phyloP scores from a whole-genome alignment of 2,888 invertebrate genomes.

The Alloscopus bannaensis region DNA sequence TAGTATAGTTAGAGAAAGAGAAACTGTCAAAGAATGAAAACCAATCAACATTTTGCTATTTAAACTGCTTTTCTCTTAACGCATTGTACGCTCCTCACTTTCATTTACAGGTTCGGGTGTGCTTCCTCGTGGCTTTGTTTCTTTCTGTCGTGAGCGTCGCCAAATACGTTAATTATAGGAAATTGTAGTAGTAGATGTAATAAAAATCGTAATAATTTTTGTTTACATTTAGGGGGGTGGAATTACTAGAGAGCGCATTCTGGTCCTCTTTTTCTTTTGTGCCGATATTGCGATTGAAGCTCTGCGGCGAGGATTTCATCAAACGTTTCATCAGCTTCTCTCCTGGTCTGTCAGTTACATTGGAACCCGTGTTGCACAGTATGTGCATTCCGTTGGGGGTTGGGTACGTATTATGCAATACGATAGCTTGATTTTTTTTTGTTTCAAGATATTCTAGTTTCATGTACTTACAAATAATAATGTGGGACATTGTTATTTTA shows the following conservation, averaged over 20 bases:
- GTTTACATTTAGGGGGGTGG: slow-evolving; percentile 77
- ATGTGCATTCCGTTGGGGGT: slow-evolving; percentile 80
- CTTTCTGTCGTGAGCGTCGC: slow-evolving; percentile 16
- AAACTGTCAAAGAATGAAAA: too few species aligned
- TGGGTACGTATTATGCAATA: slow-evolving; percentile 77
- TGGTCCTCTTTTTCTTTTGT: slow-evolving; percentile 79
- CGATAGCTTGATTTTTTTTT: background rate
- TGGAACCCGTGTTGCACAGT: slow-evolving; percentile 78
- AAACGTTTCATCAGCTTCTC: slow-evolving; percentile 79
- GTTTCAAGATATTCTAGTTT: background rate
- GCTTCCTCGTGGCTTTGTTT: slow-evolving; percentile 27
- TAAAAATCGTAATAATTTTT: background rate
- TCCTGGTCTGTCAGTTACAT: slow-evolving; percentile 80
- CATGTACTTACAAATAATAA: background rate
- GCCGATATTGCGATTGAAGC: slow-evolving; percentile 79
- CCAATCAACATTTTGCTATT: background rate
- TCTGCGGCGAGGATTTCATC: slow-evolving; percentile 75
- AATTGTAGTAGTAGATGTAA: background rate
- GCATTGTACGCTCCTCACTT: slow-evolving; percentile 11
- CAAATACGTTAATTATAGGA: background rate
- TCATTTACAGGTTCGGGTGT: slow-evolving; percentile 28
- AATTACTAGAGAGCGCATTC: slow-evolving; percentile 78
- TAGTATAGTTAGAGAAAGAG: background rate
- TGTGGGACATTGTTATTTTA: slow-evolving; percentile 3
- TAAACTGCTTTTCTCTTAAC: background rate